Evolutionary conservation across 2,888 invertebrate genomes (phyloP).

Genomic region (Eupithecia tripunctaria): DNA sequence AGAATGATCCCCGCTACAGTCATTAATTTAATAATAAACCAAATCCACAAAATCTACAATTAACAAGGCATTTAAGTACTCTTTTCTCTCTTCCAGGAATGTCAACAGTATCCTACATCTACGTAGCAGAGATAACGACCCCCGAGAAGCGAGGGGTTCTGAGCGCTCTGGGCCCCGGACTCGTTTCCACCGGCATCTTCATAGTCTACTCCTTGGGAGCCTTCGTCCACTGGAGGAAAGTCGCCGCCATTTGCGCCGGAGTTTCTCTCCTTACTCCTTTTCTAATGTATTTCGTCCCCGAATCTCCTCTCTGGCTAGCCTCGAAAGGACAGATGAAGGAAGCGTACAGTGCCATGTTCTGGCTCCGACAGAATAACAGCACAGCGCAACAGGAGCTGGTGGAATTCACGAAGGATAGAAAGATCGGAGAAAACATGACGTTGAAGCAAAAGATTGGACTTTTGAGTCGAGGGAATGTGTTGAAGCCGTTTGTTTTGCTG

Average conservation of each 20-base stretch:
- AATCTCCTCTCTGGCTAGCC: conserved; percentile 88
- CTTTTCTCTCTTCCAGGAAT: conserved; percentile 78
- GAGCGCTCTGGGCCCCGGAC: conserved; percentile 88
- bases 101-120: conserved; percentile 88
- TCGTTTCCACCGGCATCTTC: conserved; percentile 89
- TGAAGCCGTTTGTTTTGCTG: conserved; percentile 88
- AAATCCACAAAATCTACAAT: neutral
- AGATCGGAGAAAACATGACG: conserved; percentile 66
- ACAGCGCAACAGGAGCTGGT: conserved; percentile 86
- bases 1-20: neutral
- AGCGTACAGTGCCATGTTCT: conserved; percentile 86
- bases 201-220: conserved; percentile 88
- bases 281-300: conserved; percentile 86
- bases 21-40: neutral
- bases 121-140: conserved; percentile 88
- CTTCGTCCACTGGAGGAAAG: conserved; percentile 86
- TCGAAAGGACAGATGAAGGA: conserved; percentile 85
- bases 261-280: conserved; percentile 84
- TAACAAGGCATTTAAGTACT: neutral
- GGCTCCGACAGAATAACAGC: conserved; percentile 86
- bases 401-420: conserved; percentile 82
- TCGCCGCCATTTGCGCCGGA: conserved; percentile 86
- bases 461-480: conserved; percentile 82
- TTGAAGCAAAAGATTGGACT: conserved; percentile 72
- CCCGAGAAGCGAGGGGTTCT: conserved; percentile 88